These are phyloP conservation scores for Thaumetopoea pityocampa DNA, from an alignment of 1,140 invertebrate genomes.

Conservation along the genomic window DNA sequence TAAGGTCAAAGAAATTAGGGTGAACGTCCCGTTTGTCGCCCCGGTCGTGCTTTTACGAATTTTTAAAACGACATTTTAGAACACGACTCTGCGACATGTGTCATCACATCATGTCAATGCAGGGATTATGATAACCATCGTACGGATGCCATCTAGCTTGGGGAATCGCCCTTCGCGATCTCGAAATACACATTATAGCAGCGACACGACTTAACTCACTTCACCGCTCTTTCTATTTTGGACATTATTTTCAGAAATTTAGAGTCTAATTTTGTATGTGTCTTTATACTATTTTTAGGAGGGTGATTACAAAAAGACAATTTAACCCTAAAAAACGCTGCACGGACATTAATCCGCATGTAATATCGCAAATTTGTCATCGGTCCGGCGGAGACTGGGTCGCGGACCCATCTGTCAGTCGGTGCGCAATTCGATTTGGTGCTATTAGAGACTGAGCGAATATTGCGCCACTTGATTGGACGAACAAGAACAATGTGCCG, in stretches of 20 bases:
- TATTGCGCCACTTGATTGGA: slow-evolving; percentile 39
- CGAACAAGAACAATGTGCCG: slow-evolving; percentile 23
- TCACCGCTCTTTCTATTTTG: slow-evolving; percentile 15
- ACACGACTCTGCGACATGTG: slow-evolving; percentile 71
- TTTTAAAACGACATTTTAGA: slow-evolving; percentile 66
- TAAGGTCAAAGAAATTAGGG: slow-evolving; percentile 32
- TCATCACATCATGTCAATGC: slow-evolving; percentile 75
- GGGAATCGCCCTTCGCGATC: slow-evolving; percentile 72
- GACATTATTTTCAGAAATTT: slow-evolving; percentile 17
- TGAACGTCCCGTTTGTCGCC: slow-evolving; percentile 13
- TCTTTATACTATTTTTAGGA: slow-evolving; percentile 16
- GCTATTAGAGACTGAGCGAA: slow-evolving; percentile 44
- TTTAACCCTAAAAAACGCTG: slow-evolving; percentile 75
- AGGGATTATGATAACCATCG: slow-evolving; percentile 75
- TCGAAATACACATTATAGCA: slow-evolving; percentile 30
- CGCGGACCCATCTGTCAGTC: slow-evolving; percentile 59
- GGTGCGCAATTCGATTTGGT: slow-evolving; percentile 60
- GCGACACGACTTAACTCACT: slow-evolving; percentile 26
- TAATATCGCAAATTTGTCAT: slow-evolving; percentile 75
- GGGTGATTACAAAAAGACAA: slow-evolving; percentile 71
- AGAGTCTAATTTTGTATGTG: slow-evolving; percentile 19
- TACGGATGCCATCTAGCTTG: slow-evolving; percentile 66
- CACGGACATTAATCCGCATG: slow-evolving; percentile 72
- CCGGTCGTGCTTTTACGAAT: slow-evolving; percentile 12
- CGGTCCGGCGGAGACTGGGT: slow-evolving; percentile 41